A percentile compares a stretch with the other conserved stretches of the same genome.
phyloP scores from a whole-genome alignment of 2,888 invertebrate genomes.

The Glaucopsyche alexis region DNA sequence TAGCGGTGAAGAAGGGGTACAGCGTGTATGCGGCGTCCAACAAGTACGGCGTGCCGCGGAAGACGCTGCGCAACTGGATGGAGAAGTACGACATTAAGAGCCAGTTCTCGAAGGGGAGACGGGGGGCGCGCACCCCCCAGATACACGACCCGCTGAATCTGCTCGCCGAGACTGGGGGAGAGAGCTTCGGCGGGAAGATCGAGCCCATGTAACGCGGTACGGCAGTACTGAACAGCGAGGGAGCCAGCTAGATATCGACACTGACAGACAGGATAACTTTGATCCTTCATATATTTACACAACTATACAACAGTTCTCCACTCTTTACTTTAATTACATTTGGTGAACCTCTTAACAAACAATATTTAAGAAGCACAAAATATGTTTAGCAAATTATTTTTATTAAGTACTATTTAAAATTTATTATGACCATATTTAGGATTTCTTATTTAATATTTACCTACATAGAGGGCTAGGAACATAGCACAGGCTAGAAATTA shows the following conservation, averaged over 20 bases:
- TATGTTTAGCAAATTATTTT: constrained; percentile 1
- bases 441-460: background rate
- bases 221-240: background rate
- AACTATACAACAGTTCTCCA: background rate
- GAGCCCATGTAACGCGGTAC: constrained; percentile 29
- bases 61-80: constrained; percentile 80
- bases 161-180: constrained; percentile 59
- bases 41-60: constrained; percentile 77
- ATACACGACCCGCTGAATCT: constrained; percentile 66
- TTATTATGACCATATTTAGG: background rate
- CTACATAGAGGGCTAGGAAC: background rate
- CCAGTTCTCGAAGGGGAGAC: constrained; percentile 73
- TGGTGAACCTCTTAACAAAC: background rate
- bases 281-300: background rate
- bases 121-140: constrained; percentile 61
- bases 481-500: background rate
- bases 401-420: background rate
- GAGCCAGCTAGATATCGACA: no score
- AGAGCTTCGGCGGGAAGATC: constrained; percentile 54
- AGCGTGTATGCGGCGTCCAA: constrained; percentile 80
- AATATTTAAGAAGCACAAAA: constrained; percentile 4
- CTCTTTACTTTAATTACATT: background rate
- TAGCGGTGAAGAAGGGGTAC: constrained; percentile 75
- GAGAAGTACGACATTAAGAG: constrained; percentile 79
- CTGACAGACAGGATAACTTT: background rate